Evolutionary conservation across 1,140 invertebrate genomes (phyloP).

Genomic region (Dendroctonus ponderosae): DNA sequence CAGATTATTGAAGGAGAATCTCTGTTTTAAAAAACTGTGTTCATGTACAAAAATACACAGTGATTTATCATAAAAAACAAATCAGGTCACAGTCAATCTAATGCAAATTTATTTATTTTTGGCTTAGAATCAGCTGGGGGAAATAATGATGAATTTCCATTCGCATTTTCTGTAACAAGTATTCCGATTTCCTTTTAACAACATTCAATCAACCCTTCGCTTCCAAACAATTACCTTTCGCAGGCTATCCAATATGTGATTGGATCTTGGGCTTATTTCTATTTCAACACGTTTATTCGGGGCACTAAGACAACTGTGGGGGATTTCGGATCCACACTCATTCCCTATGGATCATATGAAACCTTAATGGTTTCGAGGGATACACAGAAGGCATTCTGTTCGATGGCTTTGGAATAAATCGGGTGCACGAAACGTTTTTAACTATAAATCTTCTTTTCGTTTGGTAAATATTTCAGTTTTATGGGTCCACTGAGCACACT

Average conservation of each 20-base stretch:
- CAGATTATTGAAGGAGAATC: no score
- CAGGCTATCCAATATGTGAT: constrained; percentile 4
- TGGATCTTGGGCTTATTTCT: constrained; percentile 8
- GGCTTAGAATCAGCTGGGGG: no score
- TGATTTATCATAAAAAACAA: no score
- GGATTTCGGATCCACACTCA: constrained; percentile 12
- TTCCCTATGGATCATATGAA: constrained; percentile 18
- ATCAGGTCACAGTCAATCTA: no score
- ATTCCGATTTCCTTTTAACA: no score
- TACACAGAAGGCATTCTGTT: not conserved
- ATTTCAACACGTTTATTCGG: constrained; percentile 3
- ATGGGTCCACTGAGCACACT: not conserved
- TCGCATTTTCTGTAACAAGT: no score
- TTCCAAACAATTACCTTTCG: not conserved
- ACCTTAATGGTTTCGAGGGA: constrained; percentile 20
- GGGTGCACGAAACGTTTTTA: not conserved
- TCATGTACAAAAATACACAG: no score
- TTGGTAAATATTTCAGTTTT: not conserved
- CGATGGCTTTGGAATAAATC: constrained; percentile 8
- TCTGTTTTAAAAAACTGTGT: no score
- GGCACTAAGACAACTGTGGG: constrained; percentile 2
- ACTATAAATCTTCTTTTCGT: constrained; percentile 5
- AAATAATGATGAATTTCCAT: no score
- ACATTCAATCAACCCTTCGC: no score
- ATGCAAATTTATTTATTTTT: no score